Evolutionary conservation across 2,888 invertebrate species (phyloP).

Genomic region (Stenichneumon culpator): DNA sequence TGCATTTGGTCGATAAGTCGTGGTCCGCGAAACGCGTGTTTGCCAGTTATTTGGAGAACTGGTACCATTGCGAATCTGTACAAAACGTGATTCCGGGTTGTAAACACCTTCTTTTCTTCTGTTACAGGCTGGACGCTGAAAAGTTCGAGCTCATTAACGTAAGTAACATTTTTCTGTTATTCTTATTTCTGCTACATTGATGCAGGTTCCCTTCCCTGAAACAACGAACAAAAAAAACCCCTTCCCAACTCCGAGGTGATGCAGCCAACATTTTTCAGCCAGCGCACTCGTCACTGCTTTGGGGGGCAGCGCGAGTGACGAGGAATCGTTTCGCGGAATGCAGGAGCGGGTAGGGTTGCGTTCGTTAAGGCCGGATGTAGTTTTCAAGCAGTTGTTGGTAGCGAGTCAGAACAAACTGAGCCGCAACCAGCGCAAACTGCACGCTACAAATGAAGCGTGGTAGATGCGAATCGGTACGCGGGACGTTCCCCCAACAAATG

Average conservation of each 20-base stretch:
- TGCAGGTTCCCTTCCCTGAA: background rate
- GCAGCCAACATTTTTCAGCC: constrained; percentile 4
- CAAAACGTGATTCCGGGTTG: background rate
- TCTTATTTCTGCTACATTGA: background rate
- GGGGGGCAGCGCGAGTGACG: background rate
- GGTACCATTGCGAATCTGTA: constrained; percentile 43
- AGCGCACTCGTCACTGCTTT: background rate
- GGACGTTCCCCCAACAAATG: constrained; percentile 69
- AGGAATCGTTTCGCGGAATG: constrained; percentile 32
- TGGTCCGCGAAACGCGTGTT: background rate
- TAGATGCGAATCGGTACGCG: constrained; percentile 68
- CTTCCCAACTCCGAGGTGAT: background rate
- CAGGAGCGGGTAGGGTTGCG: background rate
- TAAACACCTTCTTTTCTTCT: constrained; percentile 73
- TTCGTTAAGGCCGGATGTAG: constrained; percentile 43
- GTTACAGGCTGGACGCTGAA: constrained; percentile 92
- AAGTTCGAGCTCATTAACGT: constrained; percentile 96
- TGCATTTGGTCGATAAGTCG: constrained; percentile 13
- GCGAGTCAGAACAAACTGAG: background rate
- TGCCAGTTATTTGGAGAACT: constrained; percentile 42
- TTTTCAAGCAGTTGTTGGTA: constrained; percentile 22
- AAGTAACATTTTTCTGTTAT: constrained; percentile 86
- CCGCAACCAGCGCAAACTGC: constrained; percentile 36
- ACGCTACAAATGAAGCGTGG: constrained; percentile 71
- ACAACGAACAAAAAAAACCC: background rate